Evolutionary conservation across 2,888 invertebrate species (phyloP), one percentile per base, ranked within the genome.

Genomic region (Oscheius onirici): DNA sequence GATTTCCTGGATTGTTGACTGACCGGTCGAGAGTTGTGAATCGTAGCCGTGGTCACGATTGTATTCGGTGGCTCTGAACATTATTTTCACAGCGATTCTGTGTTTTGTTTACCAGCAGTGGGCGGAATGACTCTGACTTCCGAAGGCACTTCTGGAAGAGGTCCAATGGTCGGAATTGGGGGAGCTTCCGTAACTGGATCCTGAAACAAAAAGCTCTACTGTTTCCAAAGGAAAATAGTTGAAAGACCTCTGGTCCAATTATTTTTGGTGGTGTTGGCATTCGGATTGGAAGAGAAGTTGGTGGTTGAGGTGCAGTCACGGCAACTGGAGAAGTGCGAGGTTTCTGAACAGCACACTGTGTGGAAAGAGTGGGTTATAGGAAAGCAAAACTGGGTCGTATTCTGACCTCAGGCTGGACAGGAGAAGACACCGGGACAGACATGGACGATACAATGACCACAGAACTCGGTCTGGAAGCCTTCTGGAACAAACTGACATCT

Each of bases 1-100:
- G 67, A 68, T 22, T 68, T 68, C 26, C 55, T 68, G 1, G 67
- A 68, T n/a, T 68, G 55, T n/a, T 17, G 17, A 15, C 55, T 68
- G 2, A 44, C 20, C 15, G 67, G 67, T 20, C 67, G 55, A 5
- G 63, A 63, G 46, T 68, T 44, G 34, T 57, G 55, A 24, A 68
- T 40, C 28, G 55, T 43, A 58, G 58, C 58, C 20, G 40, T 40
- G 40, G 58, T 58, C 17, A 41, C 24, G 10, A 58, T 58, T 41
- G 41, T 41, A 43, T 58, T 58, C 20, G 41, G 28, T 15, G 55
- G 58, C 41, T 58, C 58, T 58, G 41, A 22, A 52, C 6, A 22
- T 2, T 15, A 8, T 15, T 55, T 55, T 20, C 28, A 55, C 28
- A 26, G 11, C 34, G 13, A 26, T 55, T 24, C 28, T 52, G 22